Base-by-base conservation (phyloP, 1,140 invertebrate genomes). In the Leptinotarsa lineolata region DNA sequence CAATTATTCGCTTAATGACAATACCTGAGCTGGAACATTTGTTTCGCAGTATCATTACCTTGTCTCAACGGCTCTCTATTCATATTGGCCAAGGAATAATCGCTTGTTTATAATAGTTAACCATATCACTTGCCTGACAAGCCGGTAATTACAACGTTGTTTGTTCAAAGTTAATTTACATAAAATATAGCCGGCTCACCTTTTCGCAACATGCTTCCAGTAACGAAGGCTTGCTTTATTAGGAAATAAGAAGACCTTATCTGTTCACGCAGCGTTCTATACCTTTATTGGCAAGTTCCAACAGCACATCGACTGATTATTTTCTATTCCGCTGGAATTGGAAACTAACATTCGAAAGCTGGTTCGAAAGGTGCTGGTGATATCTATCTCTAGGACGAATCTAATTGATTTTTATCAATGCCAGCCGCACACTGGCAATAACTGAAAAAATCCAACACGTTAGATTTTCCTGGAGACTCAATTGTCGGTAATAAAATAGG, bases 161-260 rank as follows among this genome's bases (percentile, higher is more conserved):
- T 54, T 54, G 48, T 54, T 54, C 48, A 18, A 54, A 54, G 48
- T 54, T 18, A 54, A 54, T 54, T 54, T 54, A 13, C 48, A 54
- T 54, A 54, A 54, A 18, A 54, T 54, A 54, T 54, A n/a, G 48
- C 48, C 48, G 15, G 16, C 48, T 54, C 48, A 54, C 48, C 48
- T 54, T 54, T 54, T 18, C 48, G 3, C 48, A 16, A 54, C 48
- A 18, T 39, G 48, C 15, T 54, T 16, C 16, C 15, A 54, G 48
- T n/a, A 54, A 54, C 48, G 48, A 54, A 54, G 48, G 16, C 48
- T 54, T 54, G 15, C 48, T 54, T 54, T 54, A 54, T 54, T 54
- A 54, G 48, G 48, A 54, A 54, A 54, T 54, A 54, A 54, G 30
- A 39, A 39, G 48, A 54, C 48, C 15, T 54, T 54, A 54, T 54